These are phyloP conservation scores for Centropyge bicolor DNA, from an alignment of 2,797 vertebrate species.

Conservation along the genomic window DNA sequence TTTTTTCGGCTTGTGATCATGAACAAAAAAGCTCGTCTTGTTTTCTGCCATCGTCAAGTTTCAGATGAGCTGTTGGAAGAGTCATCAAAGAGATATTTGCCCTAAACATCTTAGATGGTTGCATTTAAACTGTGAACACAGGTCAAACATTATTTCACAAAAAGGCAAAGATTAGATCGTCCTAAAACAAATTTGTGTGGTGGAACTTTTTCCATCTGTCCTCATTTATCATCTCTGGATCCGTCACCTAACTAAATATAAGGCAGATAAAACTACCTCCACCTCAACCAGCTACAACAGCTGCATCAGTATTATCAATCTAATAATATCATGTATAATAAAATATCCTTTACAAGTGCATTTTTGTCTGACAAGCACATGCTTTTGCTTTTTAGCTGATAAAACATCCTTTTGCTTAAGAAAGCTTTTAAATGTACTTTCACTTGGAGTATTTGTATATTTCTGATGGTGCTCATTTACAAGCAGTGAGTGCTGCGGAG, in stretches of 20 bases:
- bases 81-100: too few relatives aligned
- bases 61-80: not conserved
- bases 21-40: too few relatives aligned
- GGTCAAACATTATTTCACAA: not conserved
- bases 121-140: not conserved
- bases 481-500: not conserved
- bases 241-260: not conserved
- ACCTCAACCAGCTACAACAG: constrained; percentile 6
- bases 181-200: not conserved
- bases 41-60: not conserved
- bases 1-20: too few relatives aligned
- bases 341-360: not conserved
- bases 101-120: not conserved
- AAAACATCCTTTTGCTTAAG: not conserved
- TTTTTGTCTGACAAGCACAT: not conserved
- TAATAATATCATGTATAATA: not conserved
- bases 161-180: not conserved
- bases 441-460: too few relatives aligned
- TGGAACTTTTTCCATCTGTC: too few relatives aligned
- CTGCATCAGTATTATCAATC: too few relatives aligned
- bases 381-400: not conserved
- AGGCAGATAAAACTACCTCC: not conserved
- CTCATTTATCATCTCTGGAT: too few relatives aligned
- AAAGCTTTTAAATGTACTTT: too few relatives aligned
- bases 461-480: constrained; percentile 10